A percentile compares a stretch with the other conserved stretches of the same genome.
Conservation (phyloP, 2,797 vertebrate species). For the Spinibarbus caldwelli region DNA sequence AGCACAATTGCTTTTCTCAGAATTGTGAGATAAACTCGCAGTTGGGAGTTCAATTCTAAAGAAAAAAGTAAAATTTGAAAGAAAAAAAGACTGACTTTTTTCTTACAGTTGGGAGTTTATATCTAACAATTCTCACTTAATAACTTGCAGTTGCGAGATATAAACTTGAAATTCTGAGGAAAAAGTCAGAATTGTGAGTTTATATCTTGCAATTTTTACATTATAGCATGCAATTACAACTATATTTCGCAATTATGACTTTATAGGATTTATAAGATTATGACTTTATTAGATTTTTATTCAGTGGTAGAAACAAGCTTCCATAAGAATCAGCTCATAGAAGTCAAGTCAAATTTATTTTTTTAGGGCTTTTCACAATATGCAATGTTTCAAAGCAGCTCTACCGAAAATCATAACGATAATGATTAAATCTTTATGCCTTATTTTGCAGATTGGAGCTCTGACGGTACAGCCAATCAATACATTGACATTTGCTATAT, state of each 20-base stretch:
- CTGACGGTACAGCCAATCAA: background rate
- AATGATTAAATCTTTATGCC: background rate
- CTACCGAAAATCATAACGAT: background rate
- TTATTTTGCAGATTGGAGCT: background rate
- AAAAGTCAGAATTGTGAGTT: background rate
- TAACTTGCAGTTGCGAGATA: background rate
- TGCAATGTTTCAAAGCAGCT: background rate
- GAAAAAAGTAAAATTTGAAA: no score
- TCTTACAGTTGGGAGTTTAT: no score
- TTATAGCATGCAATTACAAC: no score
- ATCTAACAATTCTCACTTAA: no score
- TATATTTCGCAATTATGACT: background rate
- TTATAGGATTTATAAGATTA: no score
- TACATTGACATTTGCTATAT: background rate
- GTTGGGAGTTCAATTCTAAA: no score
- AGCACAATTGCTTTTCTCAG: no score
- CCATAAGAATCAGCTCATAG: background rate
- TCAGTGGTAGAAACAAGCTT: no score
- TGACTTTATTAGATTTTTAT: no score
- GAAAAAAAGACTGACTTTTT: no score
- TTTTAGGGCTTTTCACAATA: background rate
- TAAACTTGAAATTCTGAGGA: background rate
- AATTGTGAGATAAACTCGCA: no score
- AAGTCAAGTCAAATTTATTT: background rate
- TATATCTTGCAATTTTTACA: background rate